phyloP scores from a whole-genome alignment of 2,113 vertebrate species.

The Vulpes ferrilata region DNA sequence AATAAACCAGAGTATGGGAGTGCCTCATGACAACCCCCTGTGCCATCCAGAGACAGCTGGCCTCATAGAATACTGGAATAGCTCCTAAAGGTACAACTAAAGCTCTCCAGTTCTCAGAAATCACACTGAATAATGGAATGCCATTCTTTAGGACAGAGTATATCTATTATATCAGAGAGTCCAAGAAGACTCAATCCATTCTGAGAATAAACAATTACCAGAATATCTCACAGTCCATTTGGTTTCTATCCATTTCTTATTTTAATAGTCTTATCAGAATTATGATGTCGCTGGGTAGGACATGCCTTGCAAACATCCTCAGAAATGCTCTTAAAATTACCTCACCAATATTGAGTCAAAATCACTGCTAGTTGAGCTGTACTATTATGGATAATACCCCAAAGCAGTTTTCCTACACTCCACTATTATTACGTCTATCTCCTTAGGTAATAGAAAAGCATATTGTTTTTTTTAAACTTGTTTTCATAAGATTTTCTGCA shows the following conservation, averaged over 20 bases:
- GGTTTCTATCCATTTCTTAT: not conserved
- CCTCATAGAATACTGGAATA: too few relatives aligned
- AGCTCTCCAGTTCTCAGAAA: not conserved
- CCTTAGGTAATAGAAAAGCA: not conserved
- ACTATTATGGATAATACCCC: not conserved
- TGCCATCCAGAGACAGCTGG: not conserved
- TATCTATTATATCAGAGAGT: not conserved
- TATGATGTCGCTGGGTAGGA: not conserved
- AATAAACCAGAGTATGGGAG: not conserved
- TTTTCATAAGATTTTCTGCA: slow-evolving; percentile 21
- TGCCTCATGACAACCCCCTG: not conserved
- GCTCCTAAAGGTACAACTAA: not conserved
- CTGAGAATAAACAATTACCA: not conserved
- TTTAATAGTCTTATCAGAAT: not conserved
- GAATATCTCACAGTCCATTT: not conserved
- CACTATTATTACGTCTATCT: not conserved
- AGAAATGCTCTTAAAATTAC: not conserved
- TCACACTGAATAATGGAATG: not conserved
- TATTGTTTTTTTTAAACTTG: not conserved
- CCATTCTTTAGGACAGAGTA: not conserved
- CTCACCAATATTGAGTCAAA: not conserved
- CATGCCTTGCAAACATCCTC: not conserved
- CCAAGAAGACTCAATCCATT: not conserved
- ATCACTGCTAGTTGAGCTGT: not conserved
- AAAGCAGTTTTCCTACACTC: not conserved